Conservation (phyloP, 2,113 vertebrate genomes). For the Oryzias celebensis region DNA sequence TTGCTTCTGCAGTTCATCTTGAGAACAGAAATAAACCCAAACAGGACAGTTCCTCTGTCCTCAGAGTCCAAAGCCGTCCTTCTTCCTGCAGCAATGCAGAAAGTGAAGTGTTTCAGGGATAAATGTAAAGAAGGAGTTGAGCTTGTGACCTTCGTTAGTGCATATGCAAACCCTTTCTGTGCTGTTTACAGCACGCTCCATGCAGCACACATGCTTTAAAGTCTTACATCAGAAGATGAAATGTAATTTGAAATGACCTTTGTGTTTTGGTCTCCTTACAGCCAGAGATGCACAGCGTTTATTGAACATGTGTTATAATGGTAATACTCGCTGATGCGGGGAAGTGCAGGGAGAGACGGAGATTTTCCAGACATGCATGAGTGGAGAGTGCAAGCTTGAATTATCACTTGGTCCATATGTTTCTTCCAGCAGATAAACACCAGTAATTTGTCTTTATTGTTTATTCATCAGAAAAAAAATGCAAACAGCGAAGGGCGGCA, state of each 20-base stretch:
- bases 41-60: background rate
- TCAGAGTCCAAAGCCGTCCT: no score
- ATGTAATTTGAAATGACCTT: no score
- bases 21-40: slow-evolving; percentile 23
- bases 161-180: background rate
- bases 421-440: slow-evolving; percentile 7
- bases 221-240: no score
- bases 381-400: slow-evolving; percentile 10
- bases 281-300: background rate
- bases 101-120: slow-evolving; percentile 29
- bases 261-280: background rate
- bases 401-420: slow-evolving; percentile 9
- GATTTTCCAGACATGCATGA: slow-evolving; percentile 4
- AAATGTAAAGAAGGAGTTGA: slow-evolving; percentile 12
- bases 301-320: slow-evolving; percentile 11
- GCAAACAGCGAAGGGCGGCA: no score
- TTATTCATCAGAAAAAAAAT: background rate
- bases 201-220: no score
- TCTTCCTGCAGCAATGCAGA: slow-evolving; percentile 15
- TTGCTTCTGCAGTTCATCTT: slow-evolving; percentile 34
- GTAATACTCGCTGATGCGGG: slow-evolving; percentile 3
- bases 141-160: slow-evolving; percentile 29
- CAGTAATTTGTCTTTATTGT: slow-evolving; percentile 5
- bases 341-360: background rate
- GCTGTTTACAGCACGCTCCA: background rate